Conservation (phyloP, 2,797 vertebrate genomes). For the Tamandua tetradactyla region DNA sequence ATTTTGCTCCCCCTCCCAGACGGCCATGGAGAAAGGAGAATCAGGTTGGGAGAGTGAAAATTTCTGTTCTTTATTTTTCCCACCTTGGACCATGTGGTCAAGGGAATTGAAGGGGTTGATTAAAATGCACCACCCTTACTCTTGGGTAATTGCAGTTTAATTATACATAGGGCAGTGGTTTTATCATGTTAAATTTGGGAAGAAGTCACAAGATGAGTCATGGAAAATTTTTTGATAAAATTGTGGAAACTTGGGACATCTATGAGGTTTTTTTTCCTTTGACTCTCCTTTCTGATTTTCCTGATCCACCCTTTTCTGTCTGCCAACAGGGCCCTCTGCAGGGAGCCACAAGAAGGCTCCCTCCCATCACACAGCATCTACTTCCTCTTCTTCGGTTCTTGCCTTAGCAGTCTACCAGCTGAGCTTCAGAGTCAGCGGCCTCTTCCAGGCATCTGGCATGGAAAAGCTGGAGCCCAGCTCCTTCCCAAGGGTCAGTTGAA, state of each 20-base stretch:
- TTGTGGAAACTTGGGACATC: constrained; percentile 75
- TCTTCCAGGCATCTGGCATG: neutral
- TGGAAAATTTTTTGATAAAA: constrained; percentile 78
- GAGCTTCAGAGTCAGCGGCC: neutral
- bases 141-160: constrained; percentile 59
- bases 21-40: neutral
- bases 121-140: constrained; percentile 38
- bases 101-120: neutral
- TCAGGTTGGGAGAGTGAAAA: neutral
- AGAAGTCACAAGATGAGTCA: constrained; percentile 72
- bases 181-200: constrained; percentile 67
- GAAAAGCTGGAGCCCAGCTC: neutral
- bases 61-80: neutral
- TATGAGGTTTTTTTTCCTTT: constrained; percentile 62
- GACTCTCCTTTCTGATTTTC: constrained; percentile 63
- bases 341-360: neutral
- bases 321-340: constrained; percentile 49
- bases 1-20: neutral
- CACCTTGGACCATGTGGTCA: neutral
- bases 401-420: neutral
- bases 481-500: neutral
- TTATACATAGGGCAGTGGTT: constrained; percentile 61
- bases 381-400: neutral
- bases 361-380: neutral
- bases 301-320: constrained; percentile 56